Conservation (phyloP, 1,140 invertebrate genomes). For the Venturia canescens region DNA sequence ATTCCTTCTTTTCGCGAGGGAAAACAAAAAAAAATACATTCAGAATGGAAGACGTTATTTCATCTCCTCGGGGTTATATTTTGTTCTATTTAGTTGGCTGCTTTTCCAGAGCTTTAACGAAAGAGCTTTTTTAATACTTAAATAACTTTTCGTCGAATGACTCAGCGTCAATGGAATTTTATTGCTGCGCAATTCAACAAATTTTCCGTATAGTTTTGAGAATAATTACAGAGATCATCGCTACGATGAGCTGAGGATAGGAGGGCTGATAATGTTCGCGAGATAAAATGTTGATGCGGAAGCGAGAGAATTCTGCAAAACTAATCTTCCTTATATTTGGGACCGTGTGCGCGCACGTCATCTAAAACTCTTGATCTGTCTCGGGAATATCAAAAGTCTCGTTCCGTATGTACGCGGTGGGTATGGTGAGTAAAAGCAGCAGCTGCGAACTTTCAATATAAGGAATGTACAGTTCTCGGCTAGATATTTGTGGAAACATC, state of each 20-base stretch:
- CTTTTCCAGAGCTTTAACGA: too few relatives aligned
- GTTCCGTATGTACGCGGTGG: neutral
- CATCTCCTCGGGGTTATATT: too few relatives aligned
- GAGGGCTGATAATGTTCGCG: conserved; percentile 13
- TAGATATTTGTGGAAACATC: too few relatives aligned
- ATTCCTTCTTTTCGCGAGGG: too few relatives aligned
- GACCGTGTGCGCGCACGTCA: neutral
- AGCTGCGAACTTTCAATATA: conserved; percentile 12
- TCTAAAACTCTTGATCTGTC: neutral
- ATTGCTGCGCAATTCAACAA: neutral
- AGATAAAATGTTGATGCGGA: neutral
- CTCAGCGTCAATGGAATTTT: neutral
- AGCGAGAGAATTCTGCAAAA: conserved; percentile 18
- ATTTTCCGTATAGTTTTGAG: too few relatives aligned
- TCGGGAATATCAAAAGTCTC: neutral
- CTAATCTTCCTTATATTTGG: conserved; percentile 6
- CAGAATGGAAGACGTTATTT: too few relatives aligned
- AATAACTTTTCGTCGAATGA: neutral
- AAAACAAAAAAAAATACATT: too few relatives aligned
- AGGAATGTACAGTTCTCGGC: neutral
- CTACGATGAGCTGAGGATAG: too few relatives aligned
- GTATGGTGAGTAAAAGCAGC: neutral
- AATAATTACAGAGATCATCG: too few relatives aligned
- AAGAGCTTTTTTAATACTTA: too few relatives aligned
- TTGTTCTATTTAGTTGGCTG: too few relatives aligned